Evolutionary conservation across 1,140 invertebrate species (phyloP).

Genomic region (Varroa destructor): DNA sequence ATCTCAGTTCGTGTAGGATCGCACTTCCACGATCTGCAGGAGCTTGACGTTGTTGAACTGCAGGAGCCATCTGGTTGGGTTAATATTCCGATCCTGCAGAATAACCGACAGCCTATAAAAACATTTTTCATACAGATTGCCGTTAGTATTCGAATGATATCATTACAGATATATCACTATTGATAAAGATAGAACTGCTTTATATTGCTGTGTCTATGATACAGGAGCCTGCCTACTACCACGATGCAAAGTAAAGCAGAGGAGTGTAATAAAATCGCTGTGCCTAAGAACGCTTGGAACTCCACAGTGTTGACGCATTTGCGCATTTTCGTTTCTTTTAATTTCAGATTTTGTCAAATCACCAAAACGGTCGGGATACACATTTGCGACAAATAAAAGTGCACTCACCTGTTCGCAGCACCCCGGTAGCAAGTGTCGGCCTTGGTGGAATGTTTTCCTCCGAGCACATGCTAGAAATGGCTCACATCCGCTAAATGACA

Average conservation of each 20-base stretch:
- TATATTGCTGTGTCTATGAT: too few relatives aligned
- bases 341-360: conserved; percentile 60
- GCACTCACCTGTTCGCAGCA: conserved; percentile 73
- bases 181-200: background rate
- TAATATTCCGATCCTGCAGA: conserved; percentile 76
- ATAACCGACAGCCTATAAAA: conserved; percentile 67
- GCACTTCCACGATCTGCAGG: conserved; percentile 94
- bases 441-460: conserved; percentile 28
- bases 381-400: conserved; percentile 94
- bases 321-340: conserved; percentile 39
- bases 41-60: conserved; percentile 84
- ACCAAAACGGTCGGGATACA: conserved; percentile 95
- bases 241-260: too few relatives aligned
- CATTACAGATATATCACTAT: conserved; percentile 31
- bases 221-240: too few relatives aligned
- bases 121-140: conserved; percentile 95
- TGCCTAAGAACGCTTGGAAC: too few relatives aligned
- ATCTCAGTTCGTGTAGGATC: conserved; percentile 87
- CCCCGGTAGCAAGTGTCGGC: conserved; percentile 50
- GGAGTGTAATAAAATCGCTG: too few relatives aligned
- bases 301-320: too few relatives aligned
- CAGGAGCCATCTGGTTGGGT: conserved; percentile 93
- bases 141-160: conserved; percentile 43
- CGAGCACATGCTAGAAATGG: conserved; percentile 9
- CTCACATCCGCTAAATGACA: conserved; percentile 15